Evolutionary conservation across 2,888 invertebrate species (phyloP).

Genomic region (Hybos culiciformis): DNA sequence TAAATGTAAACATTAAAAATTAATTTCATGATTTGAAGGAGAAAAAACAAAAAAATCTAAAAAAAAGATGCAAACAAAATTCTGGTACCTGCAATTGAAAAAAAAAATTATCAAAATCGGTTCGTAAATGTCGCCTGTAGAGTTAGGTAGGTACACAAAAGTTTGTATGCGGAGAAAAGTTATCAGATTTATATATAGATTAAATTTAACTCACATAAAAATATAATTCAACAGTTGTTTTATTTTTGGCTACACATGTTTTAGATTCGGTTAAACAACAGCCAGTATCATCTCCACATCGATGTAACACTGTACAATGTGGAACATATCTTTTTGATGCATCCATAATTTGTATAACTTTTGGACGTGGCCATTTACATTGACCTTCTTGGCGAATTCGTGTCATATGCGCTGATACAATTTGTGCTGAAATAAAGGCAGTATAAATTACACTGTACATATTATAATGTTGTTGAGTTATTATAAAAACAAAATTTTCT

Average conservation of each 20-base stretch:
- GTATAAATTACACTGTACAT: not conserved
- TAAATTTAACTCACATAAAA: conserved; percentile 25
- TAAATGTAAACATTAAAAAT: too few relatives aligned
- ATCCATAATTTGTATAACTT: conserved; percentile 25
- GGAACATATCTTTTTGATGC: conserved; percentile 62
- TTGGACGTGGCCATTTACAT: conserved; percentile 25
- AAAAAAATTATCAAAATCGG: too few relatives aligned
- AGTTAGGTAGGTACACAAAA: too few relatives aligned
- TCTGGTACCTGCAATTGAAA: too few relatives aligned
- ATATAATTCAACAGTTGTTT: conserved; percentile 27
- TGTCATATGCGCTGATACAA: conserved; percentile 17
- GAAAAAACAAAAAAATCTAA: too few relatives aligned
- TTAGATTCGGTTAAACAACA: conserved; percentile 61
- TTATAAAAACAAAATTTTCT: too few relatives aligned
- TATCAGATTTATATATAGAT: too few relatives aligned
- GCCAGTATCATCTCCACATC: conserved; percentile 74
- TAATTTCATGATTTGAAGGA: too few relatives aligned
- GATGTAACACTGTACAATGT: conserved; percentile 70
- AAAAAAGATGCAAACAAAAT: too few relatives aligned
- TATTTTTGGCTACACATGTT: conserved; percentile 60
- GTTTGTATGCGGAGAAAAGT: too few relatives aligned
- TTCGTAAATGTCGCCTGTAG: too few relatives aligned
- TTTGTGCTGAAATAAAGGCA: conserved; percentile 19
- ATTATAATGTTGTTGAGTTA: not conserved
- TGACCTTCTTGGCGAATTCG: conserved; percentile 21